These are phyloP conservation scores for Liasis olivaceus DNA, from an alignment of 2,797 vertebrate species.

Conservation along the genomic window DNA sequence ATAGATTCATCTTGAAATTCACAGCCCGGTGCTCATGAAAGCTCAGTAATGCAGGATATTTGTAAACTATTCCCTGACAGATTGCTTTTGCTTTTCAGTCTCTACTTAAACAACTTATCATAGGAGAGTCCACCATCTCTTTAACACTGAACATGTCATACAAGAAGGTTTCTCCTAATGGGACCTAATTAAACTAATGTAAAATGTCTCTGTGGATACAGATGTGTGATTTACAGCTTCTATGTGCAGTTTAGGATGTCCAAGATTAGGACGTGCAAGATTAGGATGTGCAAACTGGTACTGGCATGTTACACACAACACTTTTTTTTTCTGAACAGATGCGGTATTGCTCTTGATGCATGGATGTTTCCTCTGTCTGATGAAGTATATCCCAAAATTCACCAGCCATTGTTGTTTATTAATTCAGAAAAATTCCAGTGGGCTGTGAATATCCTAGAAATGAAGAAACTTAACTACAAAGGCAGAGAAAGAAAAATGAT, in stretches of 20 bases:
- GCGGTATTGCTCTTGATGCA: conserved; percentile 88
- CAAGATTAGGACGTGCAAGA: not conserved
- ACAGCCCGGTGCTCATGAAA: not conserved
- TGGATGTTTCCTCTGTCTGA: conserved; percentile 93
- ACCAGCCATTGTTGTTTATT: conserved; percentile 93
- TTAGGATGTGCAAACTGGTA: not conserved
- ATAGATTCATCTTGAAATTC: not conserved
- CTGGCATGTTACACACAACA: not conserved
- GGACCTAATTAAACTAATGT: not conserved
- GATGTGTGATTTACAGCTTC: not conserved
- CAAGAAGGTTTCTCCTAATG: not conserved
- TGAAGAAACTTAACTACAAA: conserved; percentile 81
- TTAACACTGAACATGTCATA: not conserved
- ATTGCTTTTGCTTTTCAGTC: not conserved
- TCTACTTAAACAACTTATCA: not conserved
- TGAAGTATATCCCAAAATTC: conserved; percentile 79
- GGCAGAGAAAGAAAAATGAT: conserved; percentile 91
- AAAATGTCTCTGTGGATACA: not conserved
- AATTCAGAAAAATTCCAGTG: conserved; percentile 95
- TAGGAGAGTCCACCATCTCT: not conserved
- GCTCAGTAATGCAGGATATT: not conserved
- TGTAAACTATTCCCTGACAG: not conserved
- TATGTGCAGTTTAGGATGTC: not conserved
- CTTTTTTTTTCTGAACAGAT: conserved; percentile 73
- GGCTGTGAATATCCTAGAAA: conserved; percentile 83